These are phyloP conservation scores for Noctua janthe DNA, from an alignment of 2,888 invertebrate species.

Conservation along the genomic window DNA sequence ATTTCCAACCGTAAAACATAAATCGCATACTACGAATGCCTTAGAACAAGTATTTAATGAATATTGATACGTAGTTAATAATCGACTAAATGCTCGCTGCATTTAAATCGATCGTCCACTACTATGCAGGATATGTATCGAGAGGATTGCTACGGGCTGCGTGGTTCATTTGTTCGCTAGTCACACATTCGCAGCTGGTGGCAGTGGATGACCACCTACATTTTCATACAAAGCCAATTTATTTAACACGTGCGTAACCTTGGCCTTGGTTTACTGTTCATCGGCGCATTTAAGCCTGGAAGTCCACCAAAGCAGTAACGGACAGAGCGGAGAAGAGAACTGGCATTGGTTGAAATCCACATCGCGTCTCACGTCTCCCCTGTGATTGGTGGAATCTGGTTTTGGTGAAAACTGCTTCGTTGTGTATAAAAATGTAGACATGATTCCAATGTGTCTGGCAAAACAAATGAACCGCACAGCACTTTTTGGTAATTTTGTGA, in stretches of 20 bases:
- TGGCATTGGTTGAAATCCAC: background rate
- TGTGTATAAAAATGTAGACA: no score
- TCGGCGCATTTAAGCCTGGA: background rate
- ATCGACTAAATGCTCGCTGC: slow-evolving; percentile 30
- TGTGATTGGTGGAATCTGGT: no score
- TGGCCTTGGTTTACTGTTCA: background rate
- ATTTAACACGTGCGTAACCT: background rate
- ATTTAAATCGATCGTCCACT: background rate
- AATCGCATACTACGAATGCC: slow-evolving; percentile 41
- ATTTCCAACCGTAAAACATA: slow-evolving; percentile 28
- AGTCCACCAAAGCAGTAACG: background rate
- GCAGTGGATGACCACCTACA: background rate
- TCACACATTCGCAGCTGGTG: background rate
- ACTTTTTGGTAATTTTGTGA: background rate
- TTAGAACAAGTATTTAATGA: slow-evolving; percentile 44
- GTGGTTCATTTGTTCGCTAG: background rate
- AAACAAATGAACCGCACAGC: no score
- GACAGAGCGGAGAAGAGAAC: background rate
- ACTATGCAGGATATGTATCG: background rate
- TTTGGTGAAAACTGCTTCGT: no score
- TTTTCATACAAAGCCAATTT: background rate
- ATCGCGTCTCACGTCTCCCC: background rate
- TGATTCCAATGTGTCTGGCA: no score
- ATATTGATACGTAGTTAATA: slow-evolving; percentile 53
- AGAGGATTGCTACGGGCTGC: background rate